Conservation (phyloP, 2,797 vertebrate genomes). For the Pristis pectinata region DNA sequence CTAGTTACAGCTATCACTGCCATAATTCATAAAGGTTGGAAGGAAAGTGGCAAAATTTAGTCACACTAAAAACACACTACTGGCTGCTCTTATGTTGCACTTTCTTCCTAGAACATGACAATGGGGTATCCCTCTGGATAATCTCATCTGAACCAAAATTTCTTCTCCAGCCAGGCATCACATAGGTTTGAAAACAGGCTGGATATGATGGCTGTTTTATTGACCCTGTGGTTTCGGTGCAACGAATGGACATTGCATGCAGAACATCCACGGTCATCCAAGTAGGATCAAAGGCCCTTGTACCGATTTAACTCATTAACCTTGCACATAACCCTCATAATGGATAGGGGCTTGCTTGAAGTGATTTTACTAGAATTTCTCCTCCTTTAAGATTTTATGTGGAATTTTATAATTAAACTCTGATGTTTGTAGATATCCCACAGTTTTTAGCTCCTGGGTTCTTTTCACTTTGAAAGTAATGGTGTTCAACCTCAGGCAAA, state of each 20-base stretch:
- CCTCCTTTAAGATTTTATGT: not conserved
- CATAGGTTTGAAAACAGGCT: not conserved
- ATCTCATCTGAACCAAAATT: not conserved
- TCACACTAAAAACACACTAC: not conserved
- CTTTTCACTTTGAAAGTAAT: not conserved
- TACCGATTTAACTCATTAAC: not conserved
- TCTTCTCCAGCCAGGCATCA: not conserved
- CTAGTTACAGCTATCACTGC: not conserved
- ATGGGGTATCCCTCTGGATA: not conserved
- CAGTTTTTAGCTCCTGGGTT: not conserved
- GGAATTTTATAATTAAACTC: not conserved
- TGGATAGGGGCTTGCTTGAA: too few species aligned
- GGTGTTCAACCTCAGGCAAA: not conserved
- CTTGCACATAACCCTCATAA: not conserved
- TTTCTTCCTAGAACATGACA: not conserved
- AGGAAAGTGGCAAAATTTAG: not conserved
- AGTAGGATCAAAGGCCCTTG: not conserved
- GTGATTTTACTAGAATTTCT: not conserved
- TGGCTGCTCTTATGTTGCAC: not conserved
- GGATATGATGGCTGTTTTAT: not conserved
- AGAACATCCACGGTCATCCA: not conserved
- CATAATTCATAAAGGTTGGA: not conserved
- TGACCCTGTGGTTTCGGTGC: not conserved
- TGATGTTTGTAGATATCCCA: not conserved
- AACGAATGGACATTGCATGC: not conserved